These are phyloP conservation scores for Flexamia atlantica DNA, from an alignment of 2,888 invertebrate species.

Conservation along the genomic window DNA sequence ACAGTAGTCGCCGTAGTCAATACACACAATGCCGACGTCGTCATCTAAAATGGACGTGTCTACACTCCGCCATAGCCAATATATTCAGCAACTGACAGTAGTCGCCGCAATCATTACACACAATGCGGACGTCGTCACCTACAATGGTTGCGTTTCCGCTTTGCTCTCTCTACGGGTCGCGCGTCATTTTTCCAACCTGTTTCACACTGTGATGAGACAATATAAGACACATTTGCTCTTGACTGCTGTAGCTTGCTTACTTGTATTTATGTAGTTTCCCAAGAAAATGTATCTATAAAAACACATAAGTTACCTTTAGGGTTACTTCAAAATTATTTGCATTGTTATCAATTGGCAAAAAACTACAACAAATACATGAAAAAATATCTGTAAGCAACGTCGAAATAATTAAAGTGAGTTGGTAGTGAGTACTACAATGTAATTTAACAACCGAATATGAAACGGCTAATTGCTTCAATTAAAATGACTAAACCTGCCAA, in stretches of 20 bases:
- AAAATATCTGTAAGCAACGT: too few relatives aligned
- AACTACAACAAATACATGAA: too few relatives aligned
- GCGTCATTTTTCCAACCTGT: slow-evolving; percentile 44
- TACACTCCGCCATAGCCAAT: not conserved
- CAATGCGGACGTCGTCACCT: slow-evolving; percentile 13
- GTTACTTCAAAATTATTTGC: too few relatives aligned
- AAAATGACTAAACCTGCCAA: too few relatives aligned
- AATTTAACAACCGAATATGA: too few relatives aligned
- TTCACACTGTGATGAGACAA: slow-evolving; percentile 17
- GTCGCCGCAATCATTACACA: slow-evolving; percentile 15
- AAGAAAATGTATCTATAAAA: too few relatives aligned
- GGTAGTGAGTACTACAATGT: too few relatives aligned
- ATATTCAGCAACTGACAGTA: not conserved
- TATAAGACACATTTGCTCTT: not conserved
- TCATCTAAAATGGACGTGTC: not conserved
- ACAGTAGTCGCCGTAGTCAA: slow-evolving; percentile 1
- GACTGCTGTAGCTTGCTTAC: not conserved
- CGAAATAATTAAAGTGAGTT: too few relatives aligned
- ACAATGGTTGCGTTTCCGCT: slow-evolving; percentile 19
- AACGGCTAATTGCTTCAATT: too few relatives aligned
- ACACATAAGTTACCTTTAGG: too few relatives aligned
- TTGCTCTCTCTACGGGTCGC: not conserved
- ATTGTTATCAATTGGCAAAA: too few relatives aligned
- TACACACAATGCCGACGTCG: slow-evolving; percentile 13
- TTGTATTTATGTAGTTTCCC: not conserved